Conservation (phyloP, 2,797 vertebrate genomes). For the Ciconia nigra region DNA sequence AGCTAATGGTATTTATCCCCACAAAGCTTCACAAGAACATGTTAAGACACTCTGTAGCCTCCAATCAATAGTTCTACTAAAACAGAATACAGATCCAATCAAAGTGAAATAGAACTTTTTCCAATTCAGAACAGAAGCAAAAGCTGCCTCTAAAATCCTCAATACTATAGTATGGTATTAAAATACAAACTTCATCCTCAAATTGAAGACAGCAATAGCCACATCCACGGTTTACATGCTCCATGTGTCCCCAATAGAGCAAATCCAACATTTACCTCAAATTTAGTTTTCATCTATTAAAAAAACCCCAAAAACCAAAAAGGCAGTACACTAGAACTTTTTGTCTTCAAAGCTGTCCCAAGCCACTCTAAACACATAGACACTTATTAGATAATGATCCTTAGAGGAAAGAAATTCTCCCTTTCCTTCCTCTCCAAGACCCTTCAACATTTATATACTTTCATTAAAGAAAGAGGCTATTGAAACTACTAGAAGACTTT, state of each 20-base stretch:
- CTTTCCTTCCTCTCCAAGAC: neutral
- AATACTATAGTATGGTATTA: neutral
- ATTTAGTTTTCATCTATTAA: neutral
- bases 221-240: neutral
- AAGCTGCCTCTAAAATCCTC: neutral
- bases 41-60: neutral
- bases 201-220: neutral
- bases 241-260: rapidly evolving
- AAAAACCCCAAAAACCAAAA: neutral
- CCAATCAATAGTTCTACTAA: neutral
- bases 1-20: neutral
- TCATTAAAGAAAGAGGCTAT: neutral
- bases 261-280: neutral
- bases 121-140: neutral
- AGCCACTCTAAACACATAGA: neutral
- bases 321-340: neutral
- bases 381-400: neutral
- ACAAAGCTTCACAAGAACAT: neutral
- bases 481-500: neutral
- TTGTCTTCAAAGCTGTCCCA: neutral
- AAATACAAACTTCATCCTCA: neutral
- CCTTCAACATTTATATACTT: neutral
- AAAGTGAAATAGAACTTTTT: neutral
- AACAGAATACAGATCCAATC: neutral
- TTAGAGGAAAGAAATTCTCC: neutral